Evolutionary conservation across 2,113 vertebrate genomes (phyloP).

Genomic region (Ploceus nigricollis): DNA sequence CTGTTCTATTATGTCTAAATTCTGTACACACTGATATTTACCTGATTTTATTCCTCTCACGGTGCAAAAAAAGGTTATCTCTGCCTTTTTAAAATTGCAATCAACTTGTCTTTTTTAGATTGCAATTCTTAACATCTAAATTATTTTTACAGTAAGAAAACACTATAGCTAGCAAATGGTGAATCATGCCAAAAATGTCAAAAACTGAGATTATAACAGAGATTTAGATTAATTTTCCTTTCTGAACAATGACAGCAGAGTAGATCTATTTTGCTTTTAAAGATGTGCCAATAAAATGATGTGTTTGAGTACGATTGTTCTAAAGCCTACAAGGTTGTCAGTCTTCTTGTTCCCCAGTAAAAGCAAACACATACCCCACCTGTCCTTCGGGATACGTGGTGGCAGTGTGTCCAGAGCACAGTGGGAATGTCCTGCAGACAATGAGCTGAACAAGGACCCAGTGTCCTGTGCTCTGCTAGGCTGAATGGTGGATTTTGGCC

Average conservation of each 20-base stretch:
- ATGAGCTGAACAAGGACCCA: rapidly evolving
- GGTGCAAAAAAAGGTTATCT: background rate
- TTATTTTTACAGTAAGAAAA: background rate
- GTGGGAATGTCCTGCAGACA: background rate
- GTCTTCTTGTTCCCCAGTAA: background rate
- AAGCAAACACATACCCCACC: background rate
- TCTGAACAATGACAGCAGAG: background rate
- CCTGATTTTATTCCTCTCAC: background rate
- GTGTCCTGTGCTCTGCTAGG: background rate
- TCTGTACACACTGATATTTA: background rate
- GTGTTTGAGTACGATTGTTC: background rate
- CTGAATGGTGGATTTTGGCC: background rate
- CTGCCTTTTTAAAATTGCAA: background rate
- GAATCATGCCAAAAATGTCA: background rate
- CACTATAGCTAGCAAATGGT: background rate
- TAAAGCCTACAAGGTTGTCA: background rate
- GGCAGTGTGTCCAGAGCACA: background rate
- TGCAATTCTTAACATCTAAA: background rate
- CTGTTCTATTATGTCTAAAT: background rate
- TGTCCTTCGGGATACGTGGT: background rate
- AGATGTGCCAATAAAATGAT: background rate
- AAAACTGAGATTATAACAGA: background rate
- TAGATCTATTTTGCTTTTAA: background rate
- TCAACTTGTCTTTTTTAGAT: background rate
- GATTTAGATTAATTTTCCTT: background rate